These are phyloP conservation scores for Clarias pachynema DNA, from an alignment of 2,797 vertebrate species.

Conservation along the genomic window DNA sequence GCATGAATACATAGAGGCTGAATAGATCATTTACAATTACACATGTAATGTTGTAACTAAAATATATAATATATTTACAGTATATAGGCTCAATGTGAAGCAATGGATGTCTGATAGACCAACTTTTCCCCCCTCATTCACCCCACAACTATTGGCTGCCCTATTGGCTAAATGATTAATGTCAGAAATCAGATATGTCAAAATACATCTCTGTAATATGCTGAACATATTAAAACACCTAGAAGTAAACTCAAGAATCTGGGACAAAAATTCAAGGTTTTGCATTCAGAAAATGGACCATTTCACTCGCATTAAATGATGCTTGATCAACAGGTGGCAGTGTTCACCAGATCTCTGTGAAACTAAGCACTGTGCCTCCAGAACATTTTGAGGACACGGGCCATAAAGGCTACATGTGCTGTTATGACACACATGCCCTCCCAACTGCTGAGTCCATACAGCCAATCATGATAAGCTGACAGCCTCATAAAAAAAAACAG, in stretches of 20 bases:
- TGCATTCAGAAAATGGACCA: neutral
- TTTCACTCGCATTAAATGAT: neutral
- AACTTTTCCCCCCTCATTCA: neutral
- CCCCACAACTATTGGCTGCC: neutral
- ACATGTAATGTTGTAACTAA: neutral
- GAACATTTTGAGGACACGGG: conserved; percentile 22
- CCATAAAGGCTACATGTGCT: conserved; percentile 22
- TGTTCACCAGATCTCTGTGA: conserved; percentile 50
- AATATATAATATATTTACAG: neutral
- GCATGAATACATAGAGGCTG: neutral
- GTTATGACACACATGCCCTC: conserved; percentile 11
- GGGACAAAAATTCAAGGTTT: neutral
- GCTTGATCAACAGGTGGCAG: conserved; percentile 73
- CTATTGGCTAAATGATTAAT: neutral
- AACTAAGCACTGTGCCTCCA: neutral
- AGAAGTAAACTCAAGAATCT: neutral
- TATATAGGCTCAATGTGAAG: neutral
- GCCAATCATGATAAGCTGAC: conserved; percentile 49
- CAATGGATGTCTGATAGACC: neutral
- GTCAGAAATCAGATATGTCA: neutral
- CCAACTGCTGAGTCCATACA: conserved; percentile 13
- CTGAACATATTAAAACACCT: neutral
- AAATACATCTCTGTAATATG: neutral
- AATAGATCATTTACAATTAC: neutral
- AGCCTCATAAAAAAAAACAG: conserved; percentile 66